Evolutionary conservation across 2,888 invertebrate genomes (phyloP).

Genomic region (Petrolisthes cinctipes): DNA sequence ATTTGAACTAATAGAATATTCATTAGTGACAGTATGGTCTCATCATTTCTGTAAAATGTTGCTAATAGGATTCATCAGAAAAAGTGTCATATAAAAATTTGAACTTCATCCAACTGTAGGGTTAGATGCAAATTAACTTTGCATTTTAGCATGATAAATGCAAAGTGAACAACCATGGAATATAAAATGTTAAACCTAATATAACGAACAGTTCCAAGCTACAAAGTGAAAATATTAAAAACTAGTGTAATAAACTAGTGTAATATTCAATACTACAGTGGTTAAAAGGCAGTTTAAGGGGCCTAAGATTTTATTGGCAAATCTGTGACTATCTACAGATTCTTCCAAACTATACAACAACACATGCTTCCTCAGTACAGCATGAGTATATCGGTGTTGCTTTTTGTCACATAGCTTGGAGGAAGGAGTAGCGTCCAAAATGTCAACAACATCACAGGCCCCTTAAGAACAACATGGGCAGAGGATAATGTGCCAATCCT

Average conservation of each 20-base stretch:
- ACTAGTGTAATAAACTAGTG: constrained; percentile 62
- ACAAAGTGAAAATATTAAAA: constrained; percentile 63
- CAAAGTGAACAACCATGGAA: constrained; percentile 55
- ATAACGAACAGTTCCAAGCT: constrained; percentile 59
- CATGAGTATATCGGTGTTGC: too few relatives aligned
- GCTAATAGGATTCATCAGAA: constrained; percentile 53
- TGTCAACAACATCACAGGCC: too few relatives aligned
- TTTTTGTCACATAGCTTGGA: too few relatives aligned
- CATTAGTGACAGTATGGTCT: constrained; percentile 43
- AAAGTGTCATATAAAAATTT: constrained; percentile 62
- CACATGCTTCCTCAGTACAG: too few relatives aligned
- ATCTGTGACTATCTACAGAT: too few relatives aligned
- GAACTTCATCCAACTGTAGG: constrained; percentile 54
- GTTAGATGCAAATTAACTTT: constrained; percentile 59
- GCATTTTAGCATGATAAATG: constrained; percentile 48
- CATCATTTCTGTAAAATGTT: constrained; percentile 39
- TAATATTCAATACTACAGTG: constrained; percentile 61
- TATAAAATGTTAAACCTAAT: constrained; percentile 58
- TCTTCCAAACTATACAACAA: too few relatives aligned
- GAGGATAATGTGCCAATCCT: constrained; percentile 61
- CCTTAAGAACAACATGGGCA: constrained; percentile 59
- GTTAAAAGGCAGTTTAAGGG: constrained; percentile 58
- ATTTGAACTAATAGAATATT: constrained; percentile 37
- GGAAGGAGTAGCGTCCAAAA: too few relatives aligned
- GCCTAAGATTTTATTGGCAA: too few relatives aligned